Percentiles rank a stretch among this genome's conserved stretches.
These are phyloP conservation scores for Diplogasteroides magnus DNA, from an alignment of 1,140 invertebrate species.

Conservation along the genomic window DNA sequence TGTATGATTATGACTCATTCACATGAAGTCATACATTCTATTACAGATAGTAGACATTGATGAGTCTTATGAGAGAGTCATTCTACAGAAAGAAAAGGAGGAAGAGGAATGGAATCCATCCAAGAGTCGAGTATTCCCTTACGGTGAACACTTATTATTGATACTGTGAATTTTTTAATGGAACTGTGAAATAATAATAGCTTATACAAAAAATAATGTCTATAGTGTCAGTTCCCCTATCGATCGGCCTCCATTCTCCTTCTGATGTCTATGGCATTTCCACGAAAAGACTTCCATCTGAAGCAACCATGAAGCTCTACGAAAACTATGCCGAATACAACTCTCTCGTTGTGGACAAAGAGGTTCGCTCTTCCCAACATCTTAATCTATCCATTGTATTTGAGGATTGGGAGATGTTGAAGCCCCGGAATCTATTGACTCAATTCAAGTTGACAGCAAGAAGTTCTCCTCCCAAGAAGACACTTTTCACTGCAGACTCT, in stretches of 20 bases:
- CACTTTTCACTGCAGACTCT: slow-evolving; percentile 25
- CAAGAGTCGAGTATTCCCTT: slow-evolving; percentile 3
- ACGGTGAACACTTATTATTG: background rate
- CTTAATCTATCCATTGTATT: slow-evolving; percentile 3
- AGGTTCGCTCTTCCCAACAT: background rate
- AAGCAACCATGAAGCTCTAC: slow-evolving; percentile 13
- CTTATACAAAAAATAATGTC: background rate
- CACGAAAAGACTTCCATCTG: slow-evolving; percentile 3
- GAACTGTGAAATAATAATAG: background rate
- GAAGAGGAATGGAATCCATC: background rate
- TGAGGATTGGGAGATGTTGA: slow-evolving; percentile 18
- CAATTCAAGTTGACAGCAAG: background rate
- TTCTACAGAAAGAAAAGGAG: background rate
- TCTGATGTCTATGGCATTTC: slow-evolving; percentile 36
- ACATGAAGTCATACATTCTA: slow-evolving; percentile 4
- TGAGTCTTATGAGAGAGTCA: slow-evolving; percentile 4
- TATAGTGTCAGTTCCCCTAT: slow-evolving; percentile 8
- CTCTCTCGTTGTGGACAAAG: background rate
- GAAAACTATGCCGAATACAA: slow-evolving; percentile 16
- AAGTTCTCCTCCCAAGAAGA: background rate
- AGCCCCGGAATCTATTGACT: slow-evolving; percentile 14
- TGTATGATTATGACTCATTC: slow-evolving; percentile 17
- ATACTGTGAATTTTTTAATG: background rate
- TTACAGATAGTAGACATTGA: slow-evolving; percentile 21
- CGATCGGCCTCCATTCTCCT: slow-evolving; percentile 36